A percentile compares a stretch with the other conserved stretches of the same genome.
Evolutionary conservation across 2,888 invertebrate species (phyloP).

Genomic region (Deladenus siricidicola): DNA sequence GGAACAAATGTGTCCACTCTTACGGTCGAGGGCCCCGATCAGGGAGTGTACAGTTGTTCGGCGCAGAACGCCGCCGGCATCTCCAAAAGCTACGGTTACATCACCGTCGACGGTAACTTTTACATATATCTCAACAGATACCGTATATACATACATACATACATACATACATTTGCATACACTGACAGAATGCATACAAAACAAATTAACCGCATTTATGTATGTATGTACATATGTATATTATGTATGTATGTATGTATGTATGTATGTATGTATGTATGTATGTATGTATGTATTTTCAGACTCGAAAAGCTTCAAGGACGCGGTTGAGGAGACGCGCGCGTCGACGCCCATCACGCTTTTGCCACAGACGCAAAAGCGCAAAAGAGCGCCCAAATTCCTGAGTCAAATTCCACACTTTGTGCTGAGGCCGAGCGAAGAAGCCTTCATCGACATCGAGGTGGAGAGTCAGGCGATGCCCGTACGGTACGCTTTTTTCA

Average conservation of each 20-base stretch:
- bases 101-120: slow-evolving; percentile 53
- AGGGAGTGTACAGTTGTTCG: slow-evolving; percentile 73
- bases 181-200: background rate
- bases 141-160: background rate
- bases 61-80: slow-evolving; percentile 82
- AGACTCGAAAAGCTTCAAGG: slow-evolving; percentile 6
- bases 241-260: no score
- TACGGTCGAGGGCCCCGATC: slow-evolving; percentile 40
- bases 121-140: background rate
- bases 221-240: no score
- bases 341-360: background rate
- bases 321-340: background rate
- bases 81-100: slow-evolving; percentile 57
- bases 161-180: no score
- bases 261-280: no score
- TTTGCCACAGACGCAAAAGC: background rate
- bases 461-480: slow-evolving; percentile 44
- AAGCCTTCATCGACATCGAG: slow-evolving; percentile 50
- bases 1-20: slow-evolving; percentile 47
- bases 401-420: slow-evolving; percentile 43
- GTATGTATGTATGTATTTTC: background rate
- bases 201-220: no score
- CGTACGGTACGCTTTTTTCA: slow-evolving; percentile 27
- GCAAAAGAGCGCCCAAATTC: slow-evolving; percentile 28
- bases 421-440: slow-evolving; percentile 38